Evolutionary conservation across 2,113 vertebrate species (phyloP).

Genomic region (Notarius lentiginosus): DNA sequence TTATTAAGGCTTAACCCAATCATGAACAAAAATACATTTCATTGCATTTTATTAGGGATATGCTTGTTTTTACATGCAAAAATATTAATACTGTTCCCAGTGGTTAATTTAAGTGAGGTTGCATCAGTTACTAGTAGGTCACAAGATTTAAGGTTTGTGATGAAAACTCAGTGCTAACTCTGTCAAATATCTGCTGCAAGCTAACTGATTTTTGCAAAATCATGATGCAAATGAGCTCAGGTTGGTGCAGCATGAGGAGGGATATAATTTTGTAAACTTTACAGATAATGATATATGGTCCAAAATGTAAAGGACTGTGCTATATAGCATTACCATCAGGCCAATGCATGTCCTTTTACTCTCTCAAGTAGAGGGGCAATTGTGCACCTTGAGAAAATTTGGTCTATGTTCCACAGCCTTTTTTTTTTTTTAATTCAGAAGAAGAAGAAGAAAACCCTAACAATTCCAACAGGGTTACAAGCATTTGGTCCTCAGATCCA

Average conservation of each 20-base stretch:
- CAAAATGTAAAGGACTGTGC: no score
- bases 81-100: background rate
- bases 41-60: background rate
- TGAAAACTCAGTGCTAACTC: no score
- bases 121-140: background rate
- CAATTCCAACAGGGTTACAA: background rate
- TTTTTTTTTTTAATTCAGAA: background rate
- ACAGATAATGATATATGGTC: no score
- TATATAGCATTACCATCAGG: no score
- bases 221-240: background rate
- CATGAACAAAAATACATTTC: background rate
- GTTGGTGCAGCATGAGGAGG: no score
- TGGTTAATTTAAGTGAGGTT: background rate
- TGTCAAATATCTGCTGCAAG: background rate
- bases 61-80: background rate
- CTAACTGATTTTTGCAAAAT: background rate
- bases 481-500: background rate
- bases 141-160: no score
- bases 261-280: no score
- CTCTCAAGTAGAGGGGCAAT: no score
- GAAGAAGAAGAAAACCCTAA: background rate
- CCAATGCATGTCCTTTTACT: no score
- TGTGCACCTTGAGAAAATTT: no score
- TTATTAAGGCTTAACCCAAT: background rate
- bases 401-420: no score